Evolutionary conservation across 2,797 vertebrate genomes (phyloP), one percentile per base, ranked within the genome.

Genomic region (Salmo trutta): DNA sequence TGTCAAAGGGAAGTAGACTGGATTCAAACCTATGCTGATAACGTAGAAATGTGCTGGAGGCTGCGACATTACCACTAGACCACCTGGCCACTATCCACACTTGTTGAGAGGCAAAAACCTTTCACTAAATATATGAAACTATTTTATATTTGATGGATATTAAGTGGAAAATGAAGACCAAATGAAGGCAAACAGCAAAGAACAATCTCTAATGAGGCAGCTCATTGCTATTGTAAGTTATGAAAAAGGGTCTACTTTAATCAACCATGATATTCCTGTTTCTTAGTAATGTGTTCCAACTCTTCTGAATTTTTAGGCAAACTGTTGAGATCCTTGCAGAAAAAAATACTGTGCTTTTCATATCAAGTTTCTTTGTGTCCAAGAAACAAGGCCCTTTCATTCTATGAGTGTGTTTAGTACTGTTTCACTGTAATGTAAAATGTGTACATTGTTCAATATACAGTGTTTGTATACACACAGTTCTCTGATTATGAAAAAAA

Each of bases 311-410:
- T 92, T 91, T 85, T 90, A 92, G 89, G 81, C 83, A 89, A 90
- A 93, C 76, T 89, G 89, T 86, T 89, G 89, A 90, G 93, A 90
- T 94, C 95, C 93, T 92, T 89, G 94, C 93, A 94, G 88, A 91
- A 90, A 91, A 90, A 92, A 90, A 92, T 91, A 95, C 93, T 93
- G 84, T 90, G 94, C 93, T 96, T 96, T 91, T 96, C 93, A 93
- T 93, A 89, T 85, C 87, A 91, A 31, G 87, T 91, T 85, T 88
- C 41, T 85, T 93, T 93, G 89, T 91, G 86, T 93, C 88, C 83
- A 77, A 81, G 87, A 91, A 86, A 84, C 84, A 81, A 88, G 62
- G 93, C 91, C 91, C 91, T 91, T 92, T 95, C 92, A 94, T 91
- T 87, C 78, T 86, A 88, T 79, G 89, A 94, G 85, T 87, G 87